Conservation (phyloP, 2,113 vertebrate genomes). For the Dipodomys spectabilis region DNA sequence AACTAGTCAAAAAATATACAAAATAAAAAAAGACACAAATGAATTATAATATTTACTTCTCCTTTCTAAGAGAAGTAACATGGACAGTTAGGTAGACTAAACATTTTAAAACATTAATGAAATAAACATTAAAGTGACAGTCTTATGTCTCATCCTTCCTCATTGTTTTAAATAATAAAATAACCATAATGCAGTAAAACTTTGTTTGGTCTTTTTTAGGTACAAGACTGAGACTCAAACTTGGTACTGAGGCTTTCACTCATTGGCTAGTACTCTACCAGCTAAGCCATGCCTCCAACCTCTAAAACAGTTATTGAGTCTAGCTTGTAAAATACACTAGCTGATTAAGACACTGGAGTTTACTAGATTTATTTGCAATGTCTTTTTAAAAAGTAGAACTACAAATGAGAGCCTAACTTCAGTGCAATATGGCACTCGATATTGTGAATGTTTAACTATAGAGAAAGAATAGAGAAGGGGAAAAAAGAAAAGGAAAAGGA, state of each 20-base stretch:
- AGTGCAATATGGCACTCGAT: neutral
- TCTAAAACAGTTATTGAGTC: neutral
- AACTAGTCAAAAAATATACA: neutral
- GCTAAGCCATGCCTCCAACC: no score
- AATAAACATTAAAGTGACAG: neutral
- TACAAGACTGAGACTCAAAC: no score
- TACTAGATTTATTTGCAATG: neutral
- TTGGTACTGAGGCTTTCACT: no score
- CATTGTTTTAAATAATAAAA: constrained; percentile 32
- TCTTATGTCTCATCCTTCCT: neutral
- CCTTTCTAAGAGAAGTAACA: constrained; percentile 17
- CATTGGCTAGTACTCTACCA: no score
- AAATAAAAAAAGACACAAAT: neutral
- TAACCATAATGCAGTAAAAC: neutral
- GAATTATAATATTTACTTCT: neutral
- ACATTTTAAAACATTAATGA: constrained; percentile 10
- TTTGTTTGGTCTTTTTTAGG: no score
- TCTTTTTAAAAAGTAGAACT: neutral
- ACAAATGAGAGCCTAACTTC: neutral
- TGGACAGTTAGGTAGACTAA: neutral
- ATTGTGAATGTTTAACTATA: neutral
- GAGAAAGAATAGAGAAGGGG: neutral
- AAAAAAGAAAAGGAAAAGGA: neutral
- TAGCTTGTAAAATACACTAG: neutral
- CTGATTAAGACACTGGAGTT: no score